phyloP scores from a whole-genome alignment of 2,797 vertebrate species.

The Percopsis omiscomaycus region DNA sequence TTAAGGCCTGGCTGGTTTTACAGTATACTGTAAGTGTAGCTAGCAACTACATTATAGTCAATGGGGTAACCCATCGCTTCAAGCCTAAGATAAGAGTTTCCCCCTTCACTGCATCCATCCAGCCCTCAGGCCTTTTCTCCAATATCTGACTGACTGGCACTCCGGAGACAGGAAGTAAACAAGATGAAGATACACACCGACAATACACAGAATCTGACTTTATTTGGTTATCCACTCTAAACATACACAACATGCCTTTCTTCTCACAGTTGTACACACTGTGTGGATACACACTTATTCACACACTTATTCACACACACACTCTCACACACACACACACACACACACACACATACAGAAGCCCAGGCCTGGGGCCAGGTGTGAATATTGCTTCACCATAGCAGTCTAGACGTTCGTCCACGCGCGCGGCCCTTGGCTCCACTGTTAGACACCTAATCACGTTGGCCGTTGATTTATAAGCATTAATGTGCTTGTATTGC shows the following conservation, averaged over 20 bases:
- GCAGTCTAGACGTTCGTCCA: constrained; percentile 50
- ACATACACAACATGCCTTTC: constrained; percentile 9
- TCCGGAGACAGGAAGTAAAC: constrained; percentile 8
- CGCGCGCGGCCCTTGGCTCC: constrained; percentile 37
- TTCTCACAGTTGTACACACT: background rate
- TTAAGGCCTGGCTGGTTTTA: no score
- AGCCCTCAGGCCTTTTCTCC: constrained; percentile 42
- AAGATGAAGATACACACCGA: constrained; percentile 14
- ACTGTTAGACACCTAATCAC: constrained; percentile 27
- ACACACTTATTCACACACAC: constrained; percentile 16
- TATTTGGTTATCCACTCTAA: constrained; percentile 21
- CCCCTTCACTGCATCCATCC: constrained; percentile 39
- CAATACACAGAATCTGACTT: constrained; percentile 24
- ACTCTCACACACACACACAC: constrained; percentile 15
- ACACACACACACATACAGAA: constrained; percentile 26
- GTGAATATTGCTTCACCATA: constrained; percentile 51
- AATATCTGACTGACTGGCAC: constrained; percentile 39
- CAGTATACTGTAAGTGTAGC: no score
- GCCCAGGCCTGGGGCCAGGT: constrained; percentile 37
- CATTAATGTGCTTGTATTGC: constrained; percentile 47
- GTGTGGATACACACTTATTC: constrained; percentile 29
- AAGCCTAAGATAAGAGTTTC: no score
- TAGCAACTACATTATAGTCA: no score
- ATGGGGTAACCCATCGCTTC: no score
- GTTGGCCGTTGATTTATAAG: constrained; percentile 64